Evolutionary conservation across 2,113 vertebrate species (phyloP), one percentile per base, ranked within the genome.

Genomic region (Poeciliopsis turrubarensis): DNA sequence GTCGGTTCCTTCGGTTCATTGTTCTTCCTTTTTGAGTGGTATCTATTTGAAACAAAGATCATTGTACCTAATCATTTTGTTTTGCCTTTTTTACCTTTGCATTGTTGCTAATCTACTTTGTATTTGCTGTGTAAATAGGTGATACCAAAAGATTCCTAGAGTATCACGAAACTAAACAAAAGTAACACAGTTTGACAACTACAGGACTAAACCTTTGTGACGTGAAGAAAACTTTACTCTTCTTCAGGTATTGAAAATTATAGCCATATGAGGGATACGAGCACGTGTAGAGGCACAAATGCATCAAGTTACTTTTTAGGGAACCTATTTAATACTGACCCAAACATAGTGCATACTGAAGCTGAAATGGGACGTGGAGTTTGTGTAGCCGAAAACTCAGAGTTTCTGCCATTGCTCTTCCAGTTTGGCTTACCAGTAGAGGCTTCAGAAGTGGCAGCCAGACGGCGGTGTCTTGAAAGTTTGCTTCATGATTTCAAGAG

Each of bases 371-470:
- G 17, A 57, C 0, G 29, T 9, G 25, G 19, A 6, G 22, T 85
- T 81, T 85, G 69, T 82, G 81, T 31, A 39, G 32, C 69, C 31
- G 72, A 71, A 79, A 86, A 81, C 67, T 83, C 26, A 44, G 67
- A 30, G 26, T 60, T 79, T 47, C 66, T 68, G 41, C 72, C 65
- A 73, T 72, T 54, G 30, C 25, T 19, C 19, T 60, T 61, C 66
- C 60, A 76, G 54, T 68, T n/a, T 78, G 78, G 10, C 30, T n/a
- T 34, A 63, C 75, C 71, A 1, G 68, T 15, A 60, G 25, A 70
- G 11, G 22, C 27, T 74, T 77, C 29, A 47, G 1, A 69, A 72
- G 63, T 68, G 26, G 39, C 30, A 57, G 7, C 72, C 44, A 11
- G 51, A 8, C 25, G 51, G 44, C 25, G 9, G 47, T 3, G 51